Evolutionary conservation across 2,113 vertebrate species (phyloP), one percentile per base, ranked within the genome.

Genomic region (Ceyx melanurus): DNA sequence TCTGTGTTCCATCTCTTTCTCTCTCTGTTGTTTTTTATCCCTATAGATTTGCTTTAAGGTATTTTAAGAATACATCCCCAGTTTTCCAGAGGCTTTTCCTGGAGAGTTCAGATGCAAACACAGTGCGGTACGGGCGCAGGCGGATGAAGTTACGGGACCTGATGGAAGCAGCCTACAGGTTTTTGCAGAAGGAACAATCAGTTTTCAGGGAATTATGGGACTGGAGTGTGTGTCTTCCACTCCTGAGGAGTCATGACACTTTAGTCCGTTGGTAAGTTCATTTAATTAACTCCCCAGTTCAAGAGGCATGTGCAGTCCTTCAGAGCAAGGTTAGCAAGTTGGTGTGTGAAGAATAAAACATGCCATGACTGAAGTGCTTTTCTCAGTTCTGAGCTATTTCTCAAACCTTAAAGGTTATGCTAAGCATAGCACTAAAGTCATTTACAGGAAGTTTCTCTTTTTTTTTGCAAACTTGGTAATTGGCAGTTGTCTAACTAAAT

Each of bases 71-170:
- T 17, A 97, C 98, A 10, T 98, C 98, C 8, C 99, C 99, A 67
- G 99, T 99, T 58, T 99, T 99, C 93, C 99, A 99, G 94, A 98
- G 99, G 86, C 99, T 99, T 77, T 99, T 99, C 88, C 97, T 99
- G 85, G 99, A 99, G 92, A 99, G 98, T 50, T 99, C 99, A 25
- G 98, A 99, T 95, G 96, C 99, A 12, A 98, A 96, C 19, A 96
- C 98, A 5, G 98, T 99, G 43, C 98, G 98, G 23, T 99, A 99
- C 1, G 99, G 99, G 7, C 98, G 98, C 25, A 97, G 98, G 46
- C 98, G 99, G 53, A 99, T 99, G 99, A 99, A 99, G 94, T 97
- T 99, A 60, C 98, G 99, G 4, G 99, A 99, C 95, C 98, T 99
- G 15, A 99, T 99, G 99, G 99, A 98, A 60, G 99, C 99, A 58